Conservation (phyloP, 35 echinoderm and acorn worm species). For the Stichopus chloronotus region DNA sequence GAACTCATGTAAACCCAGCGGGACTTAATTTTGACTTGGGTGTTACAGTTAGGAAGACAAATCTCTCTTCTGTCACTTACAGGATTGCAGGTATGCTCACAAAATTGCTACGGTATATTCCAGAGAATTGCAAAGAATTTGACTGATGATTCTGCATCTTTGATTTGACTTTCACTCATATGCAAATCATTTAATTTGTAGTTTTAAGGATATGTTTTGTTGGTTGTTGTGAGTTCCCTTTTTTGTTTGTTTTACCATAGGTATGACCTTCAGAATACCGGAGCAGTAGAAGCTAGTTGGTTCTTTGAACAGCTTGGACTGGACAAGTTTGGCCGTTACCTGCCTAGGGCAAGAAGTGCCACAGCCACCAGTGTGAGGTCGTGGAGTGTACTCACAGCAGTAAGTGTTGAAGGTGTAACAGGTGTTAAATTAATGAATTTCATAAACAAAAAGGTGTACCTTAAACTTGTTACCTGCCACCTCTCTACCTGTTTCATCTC, state of each 20-base stretch:
- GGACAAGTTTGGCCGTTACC: constrained; percentile 63
- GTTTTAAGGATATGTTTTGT: not conserved
- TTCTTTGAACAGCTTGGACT: constrained; percentile 84
- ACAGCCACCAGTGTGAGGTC: constrained; percentile 53
- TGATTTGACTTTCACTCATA: not conserved
- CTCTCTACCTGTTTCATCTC: too few relatives aligned
- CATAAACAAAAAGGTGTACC: not conserved
- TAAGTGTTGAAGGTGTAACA: constrained; percentile 26
- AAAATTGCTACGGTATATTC: too few relatives aligned
- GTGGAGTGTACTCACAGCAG: constrained; percentile 52
- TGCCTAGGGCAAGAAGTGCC: constrained; percentile 61
- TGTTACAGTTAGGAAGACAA: not conserved
- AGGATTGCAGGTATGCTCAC: too few relatives aligned
- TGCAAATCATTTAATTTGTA: not conserved
- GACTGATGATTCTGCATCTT: not conserved
- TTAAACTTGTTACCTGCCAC: not conserved
- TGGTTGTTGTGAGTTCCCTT: too few relatives aligned
- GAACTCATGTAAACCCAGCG: too few relatives aligned
- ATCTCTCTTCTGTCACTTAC: too few relatives aligned
- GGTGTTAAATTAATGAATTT: not conserved
- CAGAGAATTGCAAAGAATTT: too few relatives aligned
- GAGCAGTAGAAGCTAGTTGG: constrained; percentile 68
- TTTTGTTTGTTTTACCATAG: not conserved
- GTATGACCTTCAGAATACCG: constrained; percentile 88
- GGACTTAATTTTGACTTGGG: too few relatives aligned